Evolutionary conservation across 2,888 invertebrate species (phyloP).

Genomic region (Caradrina kadenii): DNA sequence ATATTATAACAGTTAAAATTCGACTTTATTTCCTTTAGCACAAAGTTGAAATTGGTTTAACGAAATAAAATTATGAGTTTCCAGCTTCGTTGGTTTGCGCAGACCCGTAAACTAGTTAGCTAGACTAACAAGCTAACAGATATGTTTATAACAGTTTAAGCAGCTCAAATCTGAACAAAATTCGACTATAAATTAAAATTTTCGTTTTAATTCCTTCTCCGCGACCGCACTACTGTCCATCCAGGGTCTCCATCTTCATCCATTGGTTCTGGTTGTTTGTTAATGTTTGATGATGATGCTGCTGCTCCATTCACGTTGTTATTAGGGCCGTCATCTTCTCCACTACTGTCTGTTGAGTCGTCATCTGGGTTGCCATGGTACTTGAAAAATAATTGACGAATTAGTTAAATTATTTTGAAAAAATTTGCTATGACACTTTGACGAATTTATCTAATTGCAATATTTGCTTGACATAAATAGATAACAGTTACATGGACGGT

Average conservation of each 20-base stretch:
- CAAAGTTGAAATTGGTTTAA: not conserved
- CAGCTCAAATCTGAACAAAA: slow-evolving; percentile 46
- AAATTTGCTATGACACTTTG: not conserved
- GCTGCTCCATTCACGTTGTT: slow-evolving; percentile 70
- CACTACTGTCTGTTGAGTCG: slow-evolving; percentile 84
- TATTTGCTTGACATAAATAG: not conserved
- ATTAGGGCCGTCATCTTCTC: slow-evolving; percentile 78
- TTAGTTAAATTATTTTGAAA: not conserved
- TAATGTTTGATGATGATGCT: slow-evolving; percentile 70
- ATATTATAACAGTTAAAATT: not conserved
- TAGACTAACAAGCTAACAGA: slow-evolving; percentile 22
- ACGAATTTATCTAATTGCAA: not conserved
- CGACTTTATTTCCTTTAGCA: not conserved
- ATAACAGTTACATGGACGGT: too few species aligned
- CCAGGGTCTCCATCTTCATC: slow-evolving; percentile 91
- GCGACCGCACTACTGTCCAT: slow-evolving; percentile 92
- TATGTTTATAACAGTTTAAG: slow-evolving; percentile 40
- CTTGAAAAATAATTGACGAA: slow-evolving; percentile 68
- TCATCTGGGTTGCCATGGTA: slow-evolving; percentile 87
- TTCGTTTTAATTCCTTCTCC: slow-evolving; percentile 85
- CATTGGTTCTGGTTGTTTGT: slow-evolving; percentile 78
- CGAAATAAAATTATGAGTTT: not conserved
- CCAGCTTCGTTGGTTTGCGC: not conserved
- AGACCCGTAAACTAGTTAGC: not conserved
- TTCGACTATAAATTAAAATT: slow-evolving; percentile 30